Evolutionary conservation across 2,888 invertebrate genomes (phyloP).

Genomic region (Pollenia griseotomentosa): DNA sequence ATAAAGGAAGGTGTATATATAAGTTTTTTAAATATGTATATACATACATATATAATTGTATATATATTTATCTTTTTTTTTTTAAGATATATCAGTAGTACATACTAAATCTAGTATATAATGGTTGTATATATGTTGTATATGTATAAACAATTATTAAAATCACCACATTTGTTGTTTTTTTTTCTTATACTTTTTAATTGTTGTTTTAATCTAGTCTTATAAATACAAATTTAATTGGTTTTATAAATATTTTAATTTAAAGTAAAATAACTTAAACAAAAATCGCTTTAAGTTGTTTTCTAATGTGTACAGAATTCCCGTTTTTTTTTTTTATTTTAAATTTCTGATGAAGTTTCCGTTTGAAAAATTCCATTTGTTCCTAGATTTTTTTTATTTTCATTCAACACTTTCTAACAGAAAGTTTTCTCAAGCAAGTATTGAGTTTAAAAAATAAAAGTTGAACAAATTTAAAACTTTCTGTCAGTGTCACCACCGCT

Average conservation of each 20-base stretch:
- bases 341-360: too few species aligned
- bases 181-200: conserved; percentile 19
- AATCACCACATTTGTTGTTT: conserved; percentile 59
- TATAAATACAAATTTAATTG: neutral
- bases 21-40: conserved; percentile 58
- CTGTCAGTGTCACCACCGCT: too few species aligned
- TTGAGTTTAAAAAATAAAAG: too few species aligned
- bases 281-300: too few species aligned
- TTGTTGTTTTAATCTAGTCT: neutral
- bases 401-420: too few species aligned
- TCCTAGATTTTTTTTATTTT: too few species aligned
- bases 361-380: too few species aligned
- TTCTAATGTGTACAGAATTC: too few species aligned
- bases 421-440: too few species aligned
- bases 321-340: too few species aligned
- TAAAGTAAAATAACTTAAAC: too few species aligned
- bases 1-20: conserved; percentile 52
- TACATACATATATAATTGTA: conserved; percentile 37
- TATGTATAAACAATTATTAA: conserved; percentile 66
- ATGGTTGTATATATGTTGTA: conserved; percentile 44
- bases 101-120: conserved; percentile 48
- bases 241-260: neutral
- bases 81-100: conserved; percentile 28
- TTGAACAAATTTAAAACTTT: too few species aligned
- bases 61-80: conserved; percentile 35